A percentile compares a stretch with the other conserved stretches of the same genome.
Evolutionary conservation across 2,113 vertebrate genomes (phyloP).

Genomic region (Ptilonorhynchus violaceus): DNA sequence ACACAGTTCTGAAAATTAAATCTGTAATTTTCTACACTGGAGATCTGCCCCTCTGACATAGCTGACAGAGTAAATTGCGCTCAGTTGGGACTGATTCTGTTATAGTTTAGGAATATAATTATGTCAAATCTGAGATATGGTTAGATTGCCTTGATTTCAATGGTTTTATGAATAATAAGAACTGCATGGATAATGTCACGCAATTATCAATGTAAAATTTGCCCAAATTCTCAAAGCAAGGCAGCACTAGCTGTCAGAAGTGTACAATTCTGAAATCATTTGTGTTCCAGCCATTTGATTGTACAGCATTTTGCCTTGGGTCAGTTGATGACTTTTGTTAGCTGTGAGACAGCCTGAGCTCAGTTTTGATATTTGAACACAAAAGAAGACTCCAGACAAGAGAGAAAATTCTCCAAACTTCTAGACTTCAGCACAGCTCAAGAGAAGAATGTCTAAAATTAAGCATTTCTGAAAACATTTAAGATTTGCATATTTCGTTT

Average conservation of each 20-base stretch:
- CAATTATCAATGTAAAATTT: neutral
- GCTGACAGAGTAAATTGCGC: fast-evolving
- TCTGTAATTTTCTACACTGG: neutral
- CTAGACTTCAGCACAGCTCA: neutral
- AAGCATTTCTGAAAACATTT: neutral
- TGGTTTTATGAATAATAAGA: neutral
- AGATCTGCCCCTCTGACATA: neutral
- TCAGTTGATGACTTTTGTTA: neutral
- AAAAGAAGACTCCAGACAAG: neutral
- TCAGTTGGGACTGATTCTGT: neutral
- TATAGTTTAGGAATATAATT: neutral
- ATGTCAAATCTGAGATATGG: neutral
- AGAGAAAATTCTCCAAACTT: neutral
- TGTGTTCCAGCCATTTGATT: neutral
- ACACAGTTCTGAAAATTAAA: neutral
- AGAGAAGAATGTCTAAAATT: neutral
- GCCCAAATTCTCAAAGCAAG: neutral
- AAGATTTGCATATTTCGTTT: neutral
- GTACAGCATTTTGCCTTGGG: neutral
- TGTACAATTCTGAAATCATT: neutral
- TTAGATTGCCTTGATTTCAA: neutral
- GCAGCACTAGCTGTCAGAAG: neutral
- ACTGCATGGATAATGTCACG: neutral
- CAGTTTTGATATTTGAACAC: neutral
- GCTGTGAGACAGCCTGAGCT: neutral